These are phyloP conservation scores for Acropora tenuis DNA, from an alignment of 64 coral and sea anemone genomes.

Conservation along the genomic window DNA sequence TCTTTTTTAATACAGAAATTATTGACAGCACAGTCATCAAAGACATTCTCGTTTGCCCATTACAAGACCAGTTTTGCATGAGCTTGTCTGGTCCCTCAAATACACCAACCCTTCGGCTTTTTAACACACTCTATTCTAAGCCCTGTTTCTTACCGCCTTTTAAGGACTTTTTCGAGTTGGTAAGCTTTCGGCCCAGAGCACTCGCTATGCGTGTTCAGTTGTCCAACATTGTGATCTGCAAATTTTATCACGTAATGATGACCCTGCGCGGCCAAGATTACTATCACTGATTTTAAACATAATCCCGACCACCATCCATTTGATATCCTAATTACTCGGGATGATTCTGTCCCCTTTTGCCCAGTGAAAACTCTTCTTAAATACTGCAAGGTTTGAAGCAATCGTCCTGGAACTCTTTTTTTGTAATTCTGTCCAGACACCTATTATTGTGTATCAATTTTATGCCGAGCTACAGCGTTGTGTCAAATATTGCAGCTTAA, in stretches of 20 bases:
- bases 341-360: background rate
- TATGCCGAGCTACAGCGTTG: too few species aligned
- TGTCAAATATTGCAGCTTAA: background rate
- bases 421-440: background rate
- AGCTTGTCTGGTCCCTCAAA: background rate
- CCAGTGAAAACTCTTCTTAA: background rate
- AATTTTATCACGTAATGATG: background rate
- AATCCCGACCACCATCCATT: background rate
- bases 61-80: slow-evolving; percentile 10
- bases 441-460: too few species aligned
- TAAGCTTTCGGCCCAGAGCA: background rate
- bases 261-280: background rate
- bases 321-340: background rate
- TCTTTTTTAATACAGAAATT: too few species aligned
- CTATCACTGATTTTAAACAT: slow-evolving; percentile 2
- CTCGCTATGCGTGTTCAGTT: background rate
- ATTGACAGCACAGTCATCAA: background rate
- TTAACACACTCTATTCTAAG: background rate
- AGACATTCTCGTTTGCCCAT: background rate
- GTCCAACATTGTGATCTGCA: background rate
- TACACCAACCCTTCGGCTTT: slow-evolving; percentile 1
- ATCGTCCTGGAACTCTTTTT: background rate
- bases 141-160: too few species aligned
- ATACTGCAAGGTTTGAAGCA: background rate
- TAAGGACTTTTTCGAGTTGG: slow-evolving; percentile 52